A percentile compares a stretch with the other conserved stretches of the same genome.
Evolutionary conservation across 1,140 invertebrate species (phyloP).

Genomic region (Scaptomyza montana): DNA sequence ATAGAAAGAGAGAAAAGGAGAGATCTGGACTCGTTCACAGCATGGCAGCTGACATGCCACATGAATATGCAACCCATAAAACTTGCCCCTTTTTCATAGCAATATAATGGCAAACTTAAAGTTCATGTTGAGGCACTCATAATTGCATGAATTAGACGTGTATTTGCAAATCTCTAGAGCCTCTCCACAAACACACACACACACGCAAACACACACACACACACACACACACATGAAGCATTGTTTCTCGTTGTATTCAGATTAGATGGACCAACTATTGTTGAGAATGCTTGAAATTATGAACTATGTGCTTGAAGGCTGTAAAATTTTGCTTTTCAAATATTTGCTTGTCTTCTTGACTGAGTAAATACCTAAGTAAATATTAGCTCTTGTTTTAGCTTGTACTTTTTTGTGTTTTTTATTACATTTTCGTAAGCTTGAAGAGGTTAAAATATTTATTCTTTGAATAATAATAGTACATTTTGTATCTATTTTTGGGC

Average conservation of each 20-base stretch:
- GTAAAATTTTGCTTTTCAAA: not conserved
- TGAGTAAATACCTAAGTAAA: not conserved
- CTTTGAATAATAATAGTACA: too few relatives aligned
- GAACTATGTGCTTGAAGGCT: not conserved
- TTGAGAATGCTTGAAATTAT: conserved; percentile 23
- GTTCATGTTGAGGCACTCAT: conserved; percentile 53
- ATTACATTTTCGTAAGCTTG: too few relatives aligned
- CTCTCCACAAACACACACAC: not conserved
- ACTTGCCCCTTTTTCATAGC: conserved; percentile 18
- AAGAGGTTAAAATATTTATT: too few relatives aligned
- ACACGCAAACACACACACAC: too few relatives aligned
- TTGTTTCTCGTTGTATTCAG: conserved; percentile 11
- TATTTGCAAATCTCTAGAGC: conserved; percentile 44
- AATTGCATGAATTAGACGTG: conserved; percentile 60
- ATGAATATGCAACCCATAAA: conserved; percentile 29
- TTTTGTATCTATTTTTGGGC: too few relatives aligned
- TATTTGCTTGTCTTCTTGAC: not conserved
- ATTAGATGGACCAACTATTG: conserved; percentile 20
- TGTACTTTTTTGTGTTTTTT: not conserved
- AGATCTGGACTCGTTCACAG: conserved; percentile 10
- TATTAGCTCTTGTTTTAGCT: not conserved
- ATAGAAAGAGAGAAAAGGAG: not conserved
- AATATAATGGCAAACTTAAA: conserved; percentile 32
- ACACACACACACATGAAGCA: not conserved
- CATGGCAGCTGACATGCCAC: conserved; percentile 31